Evolutionary conservation across 1,140 invertebrate genomes (phyloP).

Genomic region (Chlorops oryzae): DNA sequence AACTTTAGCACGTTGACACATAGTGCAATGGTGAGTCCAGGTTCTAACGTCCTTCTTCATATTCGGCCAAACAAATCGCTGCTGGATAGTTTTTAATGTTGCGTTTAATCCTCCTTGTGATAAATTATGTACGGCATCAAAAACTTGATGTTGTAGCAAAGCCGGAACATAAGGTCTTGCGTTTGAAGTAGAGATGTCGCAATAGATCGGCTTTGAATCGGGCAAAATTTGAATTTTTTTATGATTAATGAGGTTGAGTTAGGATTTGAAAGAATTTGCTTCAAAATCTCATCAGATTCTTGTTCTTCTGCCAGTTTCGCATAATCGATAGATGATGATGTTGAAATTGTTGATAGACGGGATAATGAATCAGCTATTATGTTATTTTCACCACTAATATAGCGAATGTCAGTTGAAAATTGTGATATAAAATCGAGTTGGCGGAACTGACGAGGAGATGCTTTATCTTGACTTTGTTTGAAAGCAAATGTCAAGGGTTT

Average conservation of each 20-base stretch:
- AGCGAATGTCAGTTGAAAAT: slow-evolving; percentile 24
- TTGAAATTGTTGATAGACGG: background rate
- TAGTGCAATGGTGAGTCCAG: no score
- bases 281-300: slow-evolving; percentile 2
- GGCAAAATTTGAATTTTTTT: no score
- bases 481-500: slow-evolving; percentile 32
- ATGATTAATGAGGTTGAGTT: no score
- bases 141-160: background rate
- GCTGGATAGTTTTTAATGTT: background rate
- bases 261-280: no score
- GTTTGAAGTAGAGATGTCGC: background rate
- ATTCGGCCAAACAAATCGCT: background rate
- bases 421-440: slow-evolving; percentile 28
- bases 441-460: slow-evolving; percentile 27
- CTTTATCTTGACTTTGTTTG: slow-evolving; percentile 25
- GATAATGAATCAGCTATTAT: background rate
- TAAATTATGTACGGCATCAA: no score
- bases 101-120: background rate
- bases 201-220: no score
- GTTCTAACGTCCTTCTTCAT: background rate
- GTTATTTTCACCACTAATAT: slow-evolving; percentile 29
- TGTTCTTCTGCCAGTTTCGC: no score
- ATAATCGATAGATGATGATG: no score
- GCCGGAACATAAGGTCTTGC: background rate
- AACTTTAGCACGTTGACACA: slow-evolving; percentile 7